Evolutionary conservation across 2,113 vertebrate species (phyloP).

Genomic region (Oophaga pumilio): DNA sequence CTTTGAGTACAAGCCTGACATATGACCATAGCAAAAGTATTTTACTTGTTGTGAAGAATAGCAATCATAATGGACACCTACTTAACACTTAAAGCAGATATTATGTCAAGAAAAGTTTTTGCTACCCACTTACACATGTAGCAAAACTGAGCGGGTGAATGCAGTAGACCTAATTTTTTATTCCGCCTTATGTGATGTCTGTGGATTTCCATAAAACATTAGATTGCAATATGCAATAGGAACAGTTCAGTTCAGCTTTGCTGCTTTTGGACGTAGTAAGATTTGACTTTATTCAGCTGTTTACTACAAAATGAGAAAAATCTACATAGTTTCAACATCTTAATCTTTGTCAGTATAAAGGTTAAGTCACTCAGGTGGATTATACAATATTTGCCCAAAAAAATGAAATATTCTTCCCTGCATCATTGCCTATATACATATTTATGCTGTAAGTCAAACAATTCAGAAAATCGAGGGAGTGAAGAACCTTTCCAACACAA

Average conservation of each 20-base stretch:
- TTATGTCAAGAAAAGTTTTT: not conserved
- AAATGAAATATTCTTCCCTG: not conserved
- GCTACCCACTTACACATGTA: not conserved
- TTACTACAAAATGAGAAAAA: not conserved
- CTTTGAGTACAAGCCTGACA: not conserved
- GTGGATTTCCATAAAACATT: not conserved
- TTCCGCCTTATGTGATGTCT: not conserved
- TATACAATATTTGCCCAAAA: not conserved
- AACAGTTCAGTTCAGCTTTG: not conserved
- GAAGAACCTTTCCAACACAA: not conserved
- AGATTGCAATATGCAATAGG: not conserved
- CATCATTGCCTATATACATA: not conserved
- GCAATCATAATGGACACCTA: not conserved
- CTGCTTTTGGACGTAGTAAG: not conserved
- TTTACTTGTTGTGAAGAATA: not conserved
- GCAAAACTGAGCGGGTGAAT: not conserved
- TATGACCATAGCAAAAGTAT: slow-evolving; percentile 12
- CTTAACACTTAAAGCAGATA: not conserved
- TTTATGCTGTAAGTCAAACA: not conserved
- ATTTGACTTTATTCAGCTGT: not conserved
- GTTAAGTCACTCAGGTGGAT: not conserved
- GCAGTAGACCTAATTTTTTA: not conserved
- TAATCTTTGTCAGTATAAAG: not conserved
- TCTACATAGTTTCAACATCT: not conserved
- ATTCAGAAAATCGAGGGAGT: not conserved